These are phyloP conservation scores for Phalanger gymnotis DNA, from an alignment of 2,797 vertebrate species.

Conservation along the genomic window DNA sequence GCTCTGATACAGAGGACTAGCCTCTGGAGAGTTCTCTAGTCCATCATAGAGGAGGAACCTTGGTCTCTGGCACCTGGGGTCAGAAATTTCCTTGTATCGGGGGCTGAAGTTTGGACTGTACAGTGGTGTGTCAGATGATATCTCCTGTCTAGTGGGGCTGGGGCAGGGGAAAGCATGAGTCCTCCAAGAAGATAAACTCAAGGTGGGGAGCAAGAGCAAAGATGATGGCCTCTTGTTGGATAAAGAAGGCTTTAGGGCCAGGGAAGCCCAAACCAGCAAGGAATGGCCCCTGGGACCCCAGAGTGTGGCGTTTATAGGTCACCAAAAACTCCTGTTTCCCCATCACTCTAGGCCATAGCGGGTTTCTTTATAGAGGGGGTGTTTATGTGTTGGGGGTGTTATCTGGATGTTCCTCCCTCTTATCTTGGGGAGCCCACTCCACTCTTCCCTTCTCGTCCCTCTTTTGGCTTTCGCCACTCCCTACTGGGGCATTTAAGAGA, in stretches of 20 bases:
- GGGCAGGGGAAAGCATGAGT: background rate
- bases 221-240: background rate
- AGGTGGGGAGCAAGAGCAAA: background rate
- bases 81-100: background rate
- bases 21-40: background rate
- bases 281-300: background rate
- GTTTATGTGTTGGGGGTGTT: background rate
- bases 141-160: background rate
- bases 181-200: background rate
- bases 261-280: background rate
- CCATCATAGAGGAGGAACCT: background rate
- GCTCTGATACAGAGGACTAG: background rate
- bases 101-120: background rate
- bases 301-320: no score
- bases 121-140: accelerated
- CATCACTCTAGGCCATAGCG: background rate
- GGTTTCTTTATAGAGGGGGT: background rate
- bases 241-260: background rate
- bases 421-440: background rate
- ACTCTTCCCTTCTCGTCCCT: background rate
- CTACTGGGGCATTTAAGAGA: background rate
- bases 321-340: no score
- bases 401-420: background rate
- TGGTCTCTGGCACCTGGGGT: no score
- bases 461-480: background rate